A percentile compares a stretch with the other conserved stretches of the same genome.
Evolutionary conservation across 2,888 invertebrate species (phyloP).

Genomic region (Agrilus mali): DNA sequence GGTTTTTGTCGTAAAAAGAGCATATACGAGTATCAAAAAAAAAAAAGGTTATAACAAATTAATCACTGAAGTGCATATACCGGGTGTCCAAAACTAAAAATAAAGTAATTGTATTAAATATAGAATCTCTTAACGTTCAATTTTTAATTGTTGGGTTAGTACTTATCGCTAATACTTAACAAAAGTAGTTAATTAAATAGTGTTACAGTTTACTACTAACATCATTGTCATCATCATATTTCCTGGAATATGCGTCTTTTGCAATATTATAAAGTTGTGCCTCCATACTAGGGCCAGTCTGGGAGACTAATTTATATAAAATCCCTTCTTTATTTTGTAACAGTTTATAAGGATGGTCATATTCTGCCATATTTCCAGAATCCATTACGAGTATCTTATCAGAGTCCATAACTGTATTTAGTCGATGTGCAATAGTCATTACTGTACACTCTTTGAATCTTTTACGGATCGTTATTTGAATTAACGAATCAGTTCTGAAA

Average conservation of each 20-base stretch:
- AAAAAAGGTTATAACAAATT: too few relatives aligned
- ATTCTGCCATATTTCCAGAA: constrained; percentile 57
- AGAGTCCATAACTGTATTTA: constrained; percentile 73
- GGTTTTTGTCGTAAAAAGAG: too few relatives aligned
- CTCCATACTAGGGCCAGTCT: constrained; percentile 40
- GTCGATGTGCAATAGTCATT: constrained; percentile 65
- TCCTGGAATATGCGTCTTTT: constrained; percentile 8
- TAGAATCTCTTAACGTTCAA: too few relatives aligned
- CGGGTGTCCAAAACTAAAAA: too few relatives aligned
- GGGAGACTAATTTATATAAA: constrained; percentile 53
- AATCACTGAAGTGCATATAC: too few relatives aligned
- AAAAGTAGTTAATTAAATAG: too few relatives aligned
- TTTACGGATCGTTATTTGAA: constrained; percentile 57
- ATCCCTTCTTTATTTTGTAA: constrained; percentile 48
- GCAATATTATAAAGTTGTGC: constrained; percentile 22
- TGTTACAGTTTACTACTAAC: too few relatives aligned
- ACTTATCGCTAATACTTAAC: too few relatives aligned
- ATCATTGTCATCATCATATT: too few relatives aligned
- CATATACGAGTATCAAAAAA: too few relatives aligned
- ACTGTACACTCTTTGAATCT: constrained; percentile 64
- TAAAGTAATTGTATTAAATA: too few relatives aligned
- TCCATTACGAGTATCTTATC: constrained; percentile 67
- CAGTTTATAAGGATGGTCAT: constrained; percentile 54
- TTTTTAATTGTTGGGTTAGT: too few relatives aligned
- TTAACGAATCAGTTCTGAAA: constrained; percentile 48